Evolutionary conservation across 2,797 vertebrate genomes (phyloP).

Genomic region (Poecile montanus): DNA sequence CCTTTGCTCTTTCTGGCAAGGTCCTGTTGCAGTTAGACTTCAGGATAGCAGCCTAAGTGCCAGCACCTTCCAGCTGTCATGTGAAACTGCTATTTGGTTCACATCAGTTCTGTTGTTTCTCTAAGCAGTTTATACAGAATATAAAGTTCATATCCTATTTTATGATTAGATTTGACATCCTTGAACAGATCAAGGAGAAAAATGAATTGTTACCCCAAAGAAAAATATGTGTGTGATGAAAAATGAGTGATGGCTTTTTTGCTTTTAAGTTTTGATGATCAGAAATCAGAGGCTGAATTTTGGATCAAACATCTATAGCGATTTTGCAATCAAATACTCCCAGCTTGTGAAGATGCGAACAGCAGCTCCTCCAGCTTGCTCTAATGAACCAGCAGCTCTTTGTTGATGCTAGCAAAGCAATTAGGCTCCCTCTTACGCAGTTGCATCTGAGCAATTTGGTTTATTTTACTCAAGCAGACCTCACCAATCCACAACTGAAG

Average conservation of each 20-base stretch:
- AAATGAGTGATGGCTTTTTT: not conserved
- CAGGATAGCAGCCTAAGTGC: not conserved
- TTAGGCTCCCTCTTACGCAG: not conserved
- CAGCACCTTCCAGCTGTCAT: not conserved
- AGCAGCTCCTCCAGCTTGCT: not conserved
- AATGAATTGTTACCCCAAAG: conserved; percentile 6
- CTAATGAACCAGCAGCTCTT: conserved; percentile 15
- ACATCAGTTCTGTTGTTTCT: not conserved
- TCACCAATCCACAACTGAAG: conserved; percentile 19
- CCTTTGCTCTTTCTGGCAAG: not conserved
- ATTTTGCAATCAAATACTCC: conserved; percentile 24
- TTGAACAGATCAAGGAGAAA: conserved; percentile 21
- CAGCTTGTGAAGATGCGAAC: conserved; percentile 1
- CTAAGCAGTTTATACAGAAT: not conserved
- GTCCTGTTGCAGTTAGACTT: not conserved
- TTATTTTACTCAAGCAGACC: conserved; percentile 19
- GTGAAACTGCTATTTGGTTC: not conserved
- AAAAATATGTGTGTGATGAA: not conserved
- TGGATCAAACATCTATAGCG: not conserved
- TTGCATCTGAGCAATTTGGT: not conserved
- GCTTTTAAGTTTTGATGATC: conserved; percentile 32
- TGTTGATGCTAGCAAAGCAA: conserved; percentile 13
- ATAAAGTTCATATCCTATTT: not conserved
- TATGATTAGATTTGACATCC: not conserved
- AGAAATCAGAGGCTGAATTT: conserved; percentile 42